These are phyloP conservation scores for Caenorhabditis macrosperma DNA, from an alignment of 2,888 invertebrate genomes.

Conservation along the genomic window DNA sequence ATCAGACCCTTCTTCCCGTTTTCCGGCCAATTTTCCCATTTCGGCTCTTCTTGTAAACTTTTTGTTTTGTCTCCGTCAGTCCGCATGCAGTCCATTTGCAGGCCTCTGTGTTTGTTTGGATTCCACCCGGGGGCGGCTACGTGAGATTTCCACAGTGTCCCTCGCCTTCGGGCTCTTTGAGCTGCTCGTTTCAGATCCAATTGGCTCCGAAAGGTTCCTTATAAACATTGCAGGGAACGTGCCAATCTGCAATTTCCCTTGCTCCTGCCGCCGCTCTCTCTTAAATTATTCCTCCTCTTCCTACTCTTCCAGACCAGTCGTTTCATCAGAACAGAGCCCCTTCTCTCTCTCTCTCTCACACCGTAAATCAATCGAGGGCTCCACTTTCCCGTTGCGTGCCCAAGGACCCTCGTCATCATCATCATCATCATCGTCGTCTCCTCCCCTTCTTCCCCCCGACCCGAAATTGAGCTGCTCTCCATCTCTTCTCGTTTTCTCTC, in stretches of 20 bases:
- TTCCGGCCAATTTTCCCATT: background rate
- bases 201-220: background rate
- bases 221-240: background rate
- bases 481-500: slow-evolving; percentile 25
- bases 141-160: too few species aligned
- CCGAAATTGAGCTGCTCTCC: slow-evolving; percentile 41
- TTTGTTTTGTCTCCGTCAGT: too few species aligned
- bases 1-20: background rate
- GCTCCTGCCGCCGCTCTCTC: background rate
- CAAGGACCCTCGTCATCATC: slow-evolving; percentile 17
- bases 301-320: background rate
- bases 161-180: too few species aligned
- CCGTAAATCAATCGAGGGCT: background rate
- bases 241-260: background rate
- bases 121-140: too few species aligned
- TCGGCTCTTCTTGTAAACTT: too few species aligned
- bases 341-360: background rate
- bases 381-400: slow-evolving; percentile 2
- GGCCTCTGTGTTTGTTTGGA: too few species aligned
- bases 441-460: slow-evolving; percentile 18
- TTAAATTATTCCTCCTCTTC: background rate
- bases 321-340: background rate
- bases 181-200: too few species aligned
- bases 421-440: slow-evolving; percentile 12
- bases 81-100: too few species aligned